Conservation (phyloP, 2,888 invertebrate genomes). For the Nipponacmea schrenckii region DNA sequence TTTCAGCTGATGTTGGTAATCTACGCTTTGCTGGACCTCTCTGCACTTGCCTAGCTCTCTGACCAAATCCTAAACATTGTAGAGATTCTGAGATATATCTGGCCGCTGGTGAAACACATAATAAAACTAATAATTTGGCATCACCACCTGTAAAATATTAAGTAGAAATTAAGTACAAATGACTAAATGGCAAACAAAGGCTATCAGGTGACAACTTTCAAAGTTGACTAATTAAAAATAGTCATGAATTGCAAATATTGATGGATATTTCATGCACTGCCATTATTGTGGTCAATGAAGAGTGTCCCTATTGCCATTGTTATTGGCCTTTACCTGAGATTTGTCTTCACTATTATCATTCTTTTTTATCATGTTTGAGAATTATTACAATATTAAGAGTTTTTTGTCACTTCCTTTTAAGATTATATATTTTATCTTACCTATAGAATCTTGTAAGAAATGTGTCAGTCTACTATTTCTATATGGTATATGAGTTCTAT, state of each 20-base stretch:
- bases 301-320: too few species aligned
- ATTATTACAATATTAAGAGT: too few species aligned
- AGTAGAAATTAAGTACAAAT: not conserved
- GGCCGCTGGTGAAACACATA: slow-evolving; percentile 60
- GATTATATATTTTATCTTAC: too few species aligned
- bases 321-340: too few species aligned
- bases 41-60: slow-evolving; percentile 61
- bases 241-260: too few species aligned
- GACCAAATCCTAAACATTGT: slow-evolving; percentile 61
- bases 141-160: slow-evolving; percentile 52
- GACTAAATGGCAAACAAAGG: too few species aligned
- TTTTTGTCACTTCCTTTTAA: too few species aligned
- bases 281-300: too few species aligned
- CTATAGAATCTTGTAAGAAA: slow-evolving; percentile 61
- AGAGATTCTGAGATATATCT: slow-evolving; percentile 59
- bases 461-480: slow-evolving; percentile 61
- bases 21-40: slow-evolving; percentile 56
- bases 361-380: too few species aligned
- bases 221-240: too few species aligned
- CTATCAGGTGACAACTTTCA: not conserved
- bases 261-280: too few species aligned
- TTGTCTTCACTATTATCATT: too few species aligned
- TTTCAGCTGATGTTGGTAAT: slow-evolving; percentile 55
- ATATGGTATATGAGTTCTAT: slow-evolving; percentile 60
- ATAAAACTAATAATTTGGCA: slow-evolving; percentile 58